Base-by-base conservation (phyloP, 2,113 vertebrate species). In the Cyphomyrus plagiostoma region DNA sequence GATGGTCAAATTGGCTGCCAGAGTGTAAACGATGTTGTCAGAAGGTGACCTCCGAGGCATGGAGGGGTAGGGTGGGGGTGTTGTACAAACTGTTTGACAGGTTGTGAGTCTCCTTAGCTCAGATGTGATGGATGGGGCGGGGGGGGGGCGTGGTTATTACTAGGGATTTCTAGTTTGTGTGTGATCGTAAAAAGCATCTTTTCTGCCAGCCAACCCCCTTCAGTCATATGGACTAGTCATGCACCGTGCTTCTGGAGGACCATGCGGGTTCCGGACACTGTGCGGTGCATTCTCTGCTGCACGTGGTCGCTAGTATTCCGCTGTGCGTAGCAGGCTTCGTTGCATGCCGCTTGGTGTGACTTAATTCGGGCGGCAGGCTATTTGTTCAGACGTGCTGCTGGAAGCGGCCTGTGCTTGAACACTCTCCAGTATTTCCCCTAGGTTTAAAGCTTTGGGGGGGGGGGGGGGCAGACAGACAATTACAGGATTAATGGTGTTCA, bases 71-170 rank as follows among this genome's bases (percentile, higher is more conserved):
- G 85, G 90, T 13, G 93, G 92, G 93, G 91, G 92, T 88, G 91
- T 92, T 93, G 95, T 95, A 93, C 89, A 92, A 91, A 92, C 90
- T 90, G 90, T 91, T 87, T 89, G 90, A 92, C 93, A 92, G 88
- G 91, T 93, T 90, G 93, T 89, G 92, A 89, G 92, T 90, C 94
- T 95, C 94, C 94, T 94, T 94, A 93, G 89, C 93, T 93, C 95
- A 95, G 94, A 95, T 94, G 82, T 17, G n/a, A 19, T 56, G 19
- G 52, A 82, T 30, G 56, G 50, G 23, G 39, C 42, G 23, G 11
- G 50, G 49, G 6, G 6, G 30, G 56, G 15, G 15, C 15, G 19
- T 42, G 62, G 80, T 45, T 56, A 13, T 93, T 93, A 90, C 58
- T 82, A 82, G 88, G 90, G 89, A 21, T 90, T 86, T 82, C 88